Evolutionary conservation across 2,888 invertebrate species (phyloP), one percentile per base, ranked within the genome.

Genomic region (Serripes groenlandicus): DNA sequence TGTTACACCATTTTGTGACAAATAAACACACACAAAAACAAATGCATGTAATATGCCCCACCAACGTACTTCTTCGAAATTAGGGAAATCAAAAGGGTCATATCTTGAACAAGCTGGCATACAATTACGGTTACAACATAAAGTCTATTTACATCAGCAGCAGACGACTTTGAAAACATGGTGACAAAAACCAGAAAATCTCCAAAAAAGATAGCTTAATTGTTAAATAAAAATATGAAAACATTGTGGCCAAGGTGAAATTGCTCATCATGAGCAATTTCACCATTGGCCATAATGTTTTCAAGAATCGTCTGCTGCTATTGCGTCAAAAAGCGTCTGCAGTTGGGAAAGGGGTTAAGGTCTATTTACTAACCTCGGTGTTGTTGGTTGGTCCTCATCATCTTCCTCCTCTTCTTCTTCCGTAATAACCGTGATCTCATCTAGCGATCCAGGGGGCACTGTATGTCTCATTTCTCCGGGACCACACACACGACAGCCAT

Each of bases 351-450:
- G 11, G 62, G 62, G 26, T 62, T 28, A 62, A 62, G 30, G n/a
- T n/a, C n/a, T n/a, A n/a, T n/a, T 15, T 52, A 26, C 28, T n/a
- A 73, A 85, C 86, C 86, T 86, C 15, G 83, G 76, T 37, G 86
- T 78, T 11, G 70, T 78, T 42, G 66, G 66, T 11, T 66, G 64
- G 54, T 80, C 83, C 1, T 37, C 35, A 26, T 79, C 81, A 42
- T 86, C 83, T 23, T 78, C 80, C 26, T 83, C 79, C 28, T 84
- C 86, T n/a, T 86, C 83, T 28, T 81, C 82, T 62, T 86, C 86
- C 58, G 81, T 81, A 23, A 68, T 78, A 4, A 80, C 78, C 3
- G 62, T 72, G 49, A 76, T 82, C 37, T 75, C 72, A 28, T 84
- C 81, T 68, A 81, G 78, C 9, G 52, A 32, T 73, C 52, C 70